Evolutionary conservation across 2,113 vertebrate species (phyloP).

Genomic region (Lepisosteus oculatus): DNA sequence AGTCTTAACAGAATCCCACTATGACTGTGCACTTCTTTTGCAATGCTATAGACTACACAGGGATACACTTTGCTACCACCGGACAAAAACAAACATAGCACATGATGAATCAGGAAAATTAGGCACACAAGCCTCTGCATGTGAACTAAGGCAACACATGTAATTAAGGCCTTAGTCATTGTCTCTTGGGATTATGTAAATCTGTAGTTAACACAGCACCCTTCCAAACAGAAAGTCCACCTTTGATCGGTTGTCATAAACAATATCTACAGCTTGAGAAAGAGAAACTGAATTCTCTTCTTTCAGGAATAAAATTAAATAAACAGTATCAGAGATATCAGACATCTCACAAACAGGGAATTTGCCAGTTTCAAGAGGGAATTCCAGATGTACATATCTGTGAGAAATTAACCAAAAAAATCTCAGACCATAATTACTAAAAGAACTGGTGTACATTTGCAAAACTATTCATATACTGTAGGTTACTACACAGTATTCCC

Average conservation of each 20-base stretch:
- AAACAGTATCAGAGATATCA: conserved; percentile 7
- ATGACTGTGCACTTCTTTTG: conserved; percentile 3
- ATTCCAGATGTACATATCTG: too few species aligned
- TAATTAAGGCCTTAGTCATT: conserved; percentile 77
- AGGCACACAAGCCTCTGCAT: conserved; percentile 63
- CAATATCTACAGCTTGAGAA: conserved; percentile 66
- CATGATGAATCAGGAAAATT: conserved; percentile 60
- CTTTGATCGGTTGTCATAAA: conserved; percentile 41
- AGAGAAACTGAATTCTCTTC: conserved; percentile 18
- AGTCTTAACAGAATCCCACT: not conserved
- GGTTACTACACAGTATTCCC: too few species aligned
- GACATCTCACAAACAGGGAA: too few species aligned
- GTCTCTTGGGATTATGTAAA: conserved; percentile 74
- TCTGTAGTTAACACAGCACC: conserved; percentile 56
- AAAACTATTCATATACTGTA: too few species aligned
- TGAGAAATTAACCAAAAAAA: too few species aligned
- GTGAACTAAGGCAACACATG: conserved; percentile 66
- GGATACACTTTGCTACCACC: not conserved
- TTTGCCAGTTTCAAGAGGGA: too few species aligned
- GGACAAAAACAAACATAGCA: conserved; percentile 53
- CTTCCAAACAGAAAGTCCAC: conserved; percentile 56
- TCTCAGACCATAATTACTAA: too few species aligned
- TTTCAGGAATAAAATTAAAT: conserved; percentile 15
- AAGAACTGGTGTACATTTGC: too few species aligned
- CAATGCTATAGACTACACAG: not conserved